Evolutionary conservation across 2,797 vertebrate species (phyloP), one percentile per base, ranked within the genome.

Genomic region (Natrix natrix): DNA sequence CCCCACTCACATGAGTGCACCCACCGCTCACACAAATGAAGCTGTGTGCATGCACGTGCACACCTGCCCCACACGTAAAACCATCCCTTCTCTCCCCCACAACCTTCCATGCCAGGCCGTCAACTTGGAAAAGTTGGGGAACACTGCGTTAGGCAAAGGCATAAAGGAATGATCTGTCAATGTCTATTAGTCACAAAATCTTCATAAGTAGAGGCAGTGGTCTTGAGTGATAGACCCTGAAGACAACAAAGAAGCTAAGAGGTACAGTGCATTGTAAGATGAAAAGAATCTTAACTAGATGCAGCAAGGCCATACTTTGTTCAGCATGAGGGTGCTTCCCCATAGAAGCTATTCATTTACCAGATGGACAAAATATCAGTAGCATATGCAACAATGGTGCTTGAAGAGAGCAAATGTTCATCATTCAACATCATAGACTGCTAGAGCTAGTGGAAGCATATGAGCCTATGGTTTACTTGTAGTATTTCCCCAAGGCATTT

Each of bases 391-490:
- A 43, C 32, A 89, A 26, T 28, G 52, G 22, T 24, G 55, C 32
- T 61, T 89, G n/a, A 86, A 48, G 20, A 60, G 28, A 87, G 89
- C 32, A 20, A 5, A 3, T 0, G 87, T 74, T 52, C 32, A 63
- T 60, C 89, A 61, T 69, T 92, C 60, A 22, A 89, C 87, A 26
- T 90, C 93, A 91, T 90, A 93, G 56, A 55, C 91, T 57, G 17
- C 20, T 91, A 60, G 91, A 86, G 26, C 91, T 57, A n/a, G 6
- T 2, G 0, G 59, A 90, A 93, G 90, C 91, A 61, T 7, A 5
- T n/a, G 43, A 61, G 61, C 24, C 59, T n/a, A 8, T 83, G 10
- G 0, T 52, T 28, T 2, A 54, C 17, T 88, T 87, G 20, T 89
- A 54, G 16, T 55, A 16, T 6, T 43, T 13, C 28, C 87, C 90